phyloP scores from a whole-genome alignment of 2,888 invertebrate genomes.

The Clanis bilineata region DNA sequence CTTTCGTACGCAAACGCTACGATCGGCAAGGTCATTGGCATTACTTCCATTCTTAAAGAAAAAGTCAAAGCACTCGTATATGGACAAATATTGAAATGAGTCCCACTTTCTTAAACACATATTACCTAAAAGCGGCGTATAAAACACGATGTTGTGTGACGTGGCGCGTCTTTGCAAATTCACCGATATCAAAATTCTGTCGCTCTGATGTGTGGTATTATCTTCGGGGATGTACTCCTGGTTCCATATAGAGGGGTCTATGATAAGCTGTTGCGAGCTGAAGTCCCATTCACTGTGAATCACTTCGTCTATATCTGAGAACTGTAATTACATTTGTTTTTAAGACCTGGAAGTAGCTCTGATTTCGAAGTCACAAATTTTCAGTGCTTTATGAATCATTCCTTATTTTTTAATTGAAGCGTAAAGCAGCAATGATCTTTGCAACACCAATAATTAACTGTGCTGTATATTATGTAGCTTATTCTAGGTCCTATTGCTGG shows the following conservation, averaged over 20 bases:
- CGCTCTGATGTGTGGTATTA: conserved; percentile 51
- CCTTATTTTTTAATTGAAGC: too few relatives aligned
- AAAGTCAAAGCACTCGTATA: too few relatives aligned
- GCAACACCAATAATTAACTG: too few relatives aligned
- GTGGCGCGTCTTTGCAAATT: conserved; percentile 51
- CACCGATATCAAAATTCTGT: conserved; percentile 50
- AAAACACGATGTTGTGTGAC: conserved; percentile 62
- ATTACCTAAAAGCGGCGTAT: conserved; percentile 71
- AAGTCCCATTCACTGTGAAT: conserved; percentile 57
- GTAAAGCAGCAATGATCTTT: too few relatives aligned
- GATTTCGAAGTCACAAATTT: too few relatives aligned
- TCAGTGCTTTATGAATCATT: too few relatives aligned
- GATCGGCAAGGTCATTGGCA: too few relatives aligned
- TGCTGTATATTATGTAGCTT: too few relatives aligned
- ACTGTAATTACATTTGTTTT: conserved; percentile 35
- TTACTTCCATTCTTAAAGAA: too few relatives aligned
- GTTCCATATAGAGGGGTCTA: conserved; percentile 44
- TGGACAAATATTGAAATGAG: neutral
- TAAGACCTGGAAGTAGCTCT: neutral
- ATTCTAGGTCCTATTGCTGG: too few relatives aligned
- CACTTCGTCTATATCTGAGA: conserved; percentile 48
- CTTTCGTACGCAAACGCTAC: too few relatives aligned
- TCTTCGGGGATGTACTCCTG: conserved; percentile 33
- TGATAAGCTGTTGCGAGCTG: conserved; percentile 29
- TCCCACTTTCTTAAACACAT: neutral